Percentiles rank a stretch among this genome's conserved stretches.
These are phyloP conservation scores for Eremobia ochroleuca DNA, from an alignment of 2,888 invertebrate species.

Conservation along the genomic window DNA sequence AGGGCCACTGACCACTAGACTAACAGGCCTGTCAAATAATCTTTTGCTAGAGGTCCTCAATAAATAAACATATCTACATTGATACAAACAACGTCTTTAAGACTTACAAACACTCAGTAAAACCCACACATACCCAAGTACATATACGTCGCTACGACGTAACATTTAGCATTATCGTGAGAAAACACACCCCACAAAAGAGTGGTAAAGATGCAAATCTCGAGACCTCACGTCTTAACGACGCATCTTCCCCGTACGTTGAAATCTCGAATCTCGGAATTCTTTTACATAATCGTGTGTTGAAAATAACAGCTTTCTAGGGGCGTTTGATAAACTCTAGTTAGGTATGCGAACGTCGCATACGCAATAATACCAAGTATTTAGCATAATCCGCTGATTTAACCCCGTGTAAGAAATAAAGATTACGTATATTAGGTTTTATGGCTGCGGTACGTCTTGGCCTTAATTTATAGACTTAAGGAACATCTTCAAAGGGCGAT, in stretches of 20 bases:
- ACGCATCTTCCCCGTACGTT: constrained; percentile 83
- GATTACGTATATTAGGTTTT: constrained; percentile 73
- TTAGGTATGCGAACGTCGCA: constrained; percentile 81
- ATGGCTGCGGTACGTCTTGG: constrained; percentile 63
- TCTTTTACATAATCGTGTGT: constrained; percentile 91
- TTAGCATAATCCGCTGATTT: constrained; percentile 87
- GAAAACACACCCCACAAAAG: constrained; percentile 80
- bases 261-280: constrained; percentile 85
- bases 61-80: neutral
- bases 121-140: constrained; percentile 6
- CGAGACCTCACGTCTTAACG: constrained; percentile 84
- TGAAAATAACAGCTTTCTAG: constrained; percentile 89
- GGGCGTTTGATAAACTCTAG: constrained; percentile 82
- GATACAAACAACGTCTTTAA: constrained; percentile 6
- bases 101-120: constrained; percentile 16
- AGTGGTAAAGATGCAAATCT: constrained; percentile 87
- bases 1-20: too few relatives aligned
- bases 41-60: neutral
- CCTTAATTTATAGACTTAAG: constrained; percentile 69
- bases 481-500: constrained; percentile 69
- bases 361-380: constrained; percentile 84
- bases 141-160: constrained; percentile 42
- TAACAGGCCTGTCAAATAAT: too few relatives aligned
- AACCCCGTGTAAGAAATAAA: constrained; percentile 74
- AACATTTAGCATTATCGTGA: constrained; percentile 77